phyloP scores from a whole-genome alignment of 2,888 invertebrate species.

The Drosophila ezoana region DNA sequence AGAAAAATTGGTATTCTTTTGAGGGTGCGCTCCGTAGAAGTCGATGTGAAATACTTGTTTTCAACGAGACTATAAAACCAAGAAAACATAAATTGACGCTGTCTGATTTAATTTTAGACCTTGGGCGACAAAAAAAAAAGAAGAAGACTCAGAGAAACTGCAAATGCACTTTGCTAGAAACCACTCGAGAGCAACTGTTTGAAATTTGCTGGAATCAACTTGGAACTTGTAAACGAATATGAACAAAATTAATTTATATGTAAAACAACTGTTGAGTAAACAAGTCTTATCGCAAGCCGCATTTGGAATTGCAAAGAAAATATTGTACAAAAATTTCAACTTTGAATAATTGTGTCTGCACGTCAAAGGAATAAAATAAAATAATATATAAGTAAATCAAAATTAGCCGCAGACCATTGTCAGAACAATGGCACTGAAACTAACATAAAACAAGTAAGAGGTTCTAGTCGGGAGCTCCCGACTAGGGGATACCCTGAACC shows the following conservation, averaged over 20 bases:
- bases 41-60: slow-evolving; percentile 10
- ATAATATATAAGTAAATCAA: slow-evolving; percentile 67
- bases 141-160: slow-evolving; percentile 35
- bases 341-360: not conserved
- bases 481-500: too few relatives aligned
- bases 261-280: slow-evolving; percentile 12
- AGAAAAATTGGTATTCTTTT: not conserved
- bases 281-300: slow-evolving; percentile 1
- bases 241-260: not conserved
- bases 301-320: slow-evolving; percentile 6
- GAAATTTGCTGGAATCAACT: not conserved
- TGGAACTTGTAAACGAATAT: slow-evolving; percentile 2
- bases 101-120: slow-evolving; percentile 64
- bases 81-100: slow-evolving; percentile 47
- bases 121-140: slow-evolving; percentile 32
- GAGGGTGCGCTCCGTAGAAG: too few relatives aligned
- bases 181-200: not conserved
- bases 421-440: slow-evolving; percentile 1
- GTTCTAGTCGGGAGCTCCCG: too few relatives aligned
- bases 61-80: slow-evolving; percentile 39
- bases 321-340: not conserved
- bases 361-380: slow-evolving; percentile 28
- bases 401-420: slow-evolving; percentile 49
- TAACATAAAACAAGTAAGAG: slow-evolving; percentile 3
- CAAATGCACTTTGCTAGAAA: slow-evolving; percentile 5